Base-by-base conservation (phyloP, 2,797 vertebrate species). In the Argyrosomus regius region DNA sequence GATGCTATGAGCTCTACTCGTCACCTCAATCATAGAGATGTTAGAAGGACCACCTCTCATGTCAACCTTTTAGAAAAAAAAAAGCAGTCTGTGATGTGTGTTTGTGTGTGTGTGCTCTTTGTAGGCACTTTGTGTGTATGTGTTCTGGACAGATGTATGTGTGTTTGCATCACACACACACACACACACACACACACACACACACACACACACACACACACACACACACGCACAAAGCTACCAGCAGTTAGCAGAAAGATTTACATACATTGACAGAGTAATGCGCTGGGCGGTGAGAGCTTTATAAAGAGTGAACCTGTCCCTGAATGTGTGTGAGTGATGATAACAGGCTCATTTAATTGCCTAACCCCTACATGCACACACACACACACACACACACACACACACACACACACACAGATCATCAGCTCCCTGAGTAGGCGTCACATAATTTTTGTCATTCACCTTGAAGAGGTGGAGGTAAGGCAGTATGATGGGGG, bases 281-380 rank as follows among this genome's bases (percentile, higher is more conserved):
- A 90, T 87, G 87, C 46, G 76, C 68, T 65, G 73, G 84, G 84
- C 13, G 58, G 83, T 53, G 84, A 86, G 86, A 86, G 89, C 86
- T 88, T 90, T 88, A 83, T 75, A 82, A 86, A 86, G 83, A 86
- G 77, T 77, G 74, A 87, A 88, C 75, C 78, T 87, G 90, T 89
- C 88, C 78, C 85, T 86, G 86, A 89, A 88, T 91, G 89, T 89
- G 88, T 88, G 81, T 90, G 85, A 92, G 87, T 86, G 87, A 91
- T 92, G 90, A 92, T 92, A 93, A 91, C 87, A 81, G 87, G 64
- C 79, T 78, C 74, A 70, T 89, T 92, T 91, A 89, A 92, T 90
- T 89, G 82, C 81, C 82, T 90, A 77, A 87, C 86, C 85, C 52
- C 49, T 65, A 59, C 45, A 39, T 46, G 28, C 68, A 56, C 73